Evolutionary conservation across 2,113 vertebrate genomes (phyloP).

Genomic region (Opisthocomus hoazin): DNA sequence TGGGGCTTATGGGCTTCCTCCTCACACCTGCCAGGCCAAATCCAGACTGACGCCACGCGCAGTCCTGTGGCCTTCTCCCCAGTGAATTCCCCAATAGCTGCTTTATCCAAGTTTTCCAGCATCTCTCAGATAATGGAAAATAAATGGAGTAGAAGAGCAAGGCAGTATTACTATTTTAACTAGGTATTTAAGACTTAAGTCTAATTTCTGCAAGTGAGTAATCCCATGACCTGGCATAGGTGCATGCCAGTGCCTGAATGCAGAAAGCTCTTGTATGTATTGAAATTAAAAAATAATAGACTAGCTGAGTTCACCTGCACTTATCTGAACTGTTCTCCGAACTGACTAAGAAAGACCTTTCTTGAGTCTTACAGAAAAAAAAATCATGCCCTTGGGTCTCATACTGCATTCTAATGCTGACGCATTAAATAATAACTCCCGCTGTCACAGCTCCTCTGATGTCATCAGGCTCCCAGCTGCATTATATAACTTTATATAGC

Average conservation of each 20-base stretch:
- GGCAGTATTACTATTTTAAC: background rate
- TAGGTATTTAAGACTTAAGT: background rate
- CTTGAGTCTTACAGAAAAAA: background rate
- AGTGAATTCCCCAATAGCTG: background rate
- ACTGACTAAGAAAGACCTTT: background rate
- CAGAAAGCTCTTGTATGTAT: background rate
- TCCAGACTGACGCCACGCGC: background rate
- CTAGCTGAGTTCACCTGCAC: background rate
- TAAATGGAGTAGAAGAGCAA: background rate
- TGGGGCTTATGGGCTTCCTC: background rate
- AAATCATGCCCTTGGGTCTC: background rate
- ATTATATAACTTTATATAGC: conserved; percentile 57
- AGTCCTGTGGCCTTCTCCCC: background rate
- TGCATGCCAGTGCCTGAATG: background rate
- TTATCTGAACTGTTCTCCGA: background rate
- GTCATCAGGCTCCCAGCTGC: conserved; percentile 52
- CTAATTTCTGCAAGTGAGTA: background rate
- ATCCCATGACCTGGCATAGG: background rate
- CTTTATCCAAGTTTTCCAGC: background rate
- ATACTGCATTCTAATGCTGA: conserved; percentile 12
- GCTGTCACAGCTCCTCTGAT: conserved; percentile 22
- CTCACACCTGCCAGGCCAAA: background rate
- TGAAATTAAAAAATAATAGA: background rate
- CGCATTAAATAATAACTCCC: conserved; percentile 1
- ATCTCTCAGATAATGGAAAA: background rate